These are phyloP conservation scores for Spea hammondii DNA, from an alignment of 2,797 vertebrate species.

Conservation along the genomic window DNA sequence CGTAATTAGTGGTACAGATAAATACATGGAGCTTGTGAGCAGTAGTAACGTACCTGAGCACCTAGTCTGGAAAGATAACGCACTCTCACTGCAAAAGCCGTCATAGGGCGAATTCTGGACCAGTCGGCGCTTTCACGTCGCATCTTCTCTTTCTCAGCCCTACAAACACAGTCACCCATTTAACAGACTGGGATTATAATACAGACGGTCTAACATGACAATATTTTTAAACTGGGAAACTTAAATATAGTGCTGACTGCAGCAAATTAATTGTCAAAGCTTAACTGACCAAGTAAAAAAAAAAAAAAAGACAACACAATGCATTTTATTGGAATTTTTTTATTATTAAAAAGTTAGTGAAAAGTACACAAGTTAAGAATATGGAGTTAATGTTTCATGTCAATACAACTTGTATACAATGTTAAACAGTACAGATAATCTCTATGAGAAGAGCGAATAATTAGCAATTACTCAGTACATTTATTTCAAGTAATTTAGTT, in stretches of 20 bases:
- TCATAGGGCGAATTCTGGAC: slow-evolving; percentile 69
- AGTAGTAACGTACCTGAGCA: slow-evolving; percentile 74
- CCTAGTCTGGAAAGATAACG: slow-evolving; percentile 81
- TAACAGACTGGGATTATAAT: neutral
- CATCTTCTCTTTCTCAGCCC: slow-evolving; percentile 51
- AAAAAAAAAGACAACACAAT: slow-evolving; percentile 22
- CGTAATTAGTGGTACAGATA: no score
- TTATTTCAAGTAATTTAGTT: neutral
- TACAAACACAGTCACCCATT: slow-evolving; percentile 16
- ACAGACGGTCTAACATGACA: neutral
- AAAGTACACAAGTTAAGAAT: no score
- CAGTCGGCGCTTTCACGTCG: slow-evolving; percentile 60
- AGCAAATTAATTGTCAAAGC: no score
- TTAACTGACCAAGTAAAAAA: neutral
- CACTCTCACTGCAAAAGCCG: slow-evolving; percentile 76
- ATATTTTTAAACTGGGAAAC: no score
- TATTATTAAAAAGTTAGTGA: slow-evolving; percentile 8
- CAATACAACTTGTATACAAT: no score
- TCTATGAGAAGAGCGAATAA: no score
- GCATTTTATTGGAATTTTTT: slow-evolving; percentile 7
- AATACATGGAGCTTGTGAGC: no score
- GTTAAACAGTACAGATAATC: no score
- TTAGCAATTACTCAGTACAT: no score
- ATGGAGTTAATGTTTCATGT: no score
- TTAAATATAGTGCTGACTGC: no score